A percentile compares a stretch with the other conserved stretches of the same genome.
Conservation (phyloP, 2,797 vertebrate genomes). For the Halcyon chelicuti region DNA sequence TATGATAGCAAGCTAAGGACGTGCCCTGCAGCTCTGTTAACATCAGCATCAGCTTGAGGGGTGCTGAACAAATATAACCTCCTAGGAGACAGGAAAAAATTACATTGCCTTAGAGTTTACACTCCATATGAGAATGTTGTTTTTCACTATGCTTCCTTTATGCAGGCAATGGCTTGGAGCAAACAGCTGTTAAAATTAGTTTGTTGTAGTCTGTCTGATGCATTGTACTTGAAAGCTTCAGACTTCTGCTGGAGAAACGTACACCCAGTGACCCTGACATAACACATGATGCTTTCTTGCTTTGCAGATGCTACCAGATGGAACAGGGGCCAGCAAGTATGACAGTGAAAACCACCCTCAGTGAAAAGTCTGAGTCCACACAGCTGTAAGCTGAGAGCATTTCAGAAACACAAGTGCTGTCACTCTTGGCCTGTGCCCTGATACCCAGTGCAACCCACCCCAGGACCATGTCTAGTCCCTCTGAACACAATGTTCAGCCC, state of each 20-base stretch:
- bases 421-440: not conserved
- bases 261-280: not conserved
- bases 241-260: not conserved
- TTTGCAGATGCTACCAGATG: constrained; percentile 46
- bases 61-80: not conserved
- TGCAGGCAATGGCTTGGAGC: constrained; percentile 33
- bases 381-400: not conserved
- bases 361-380: not conserved
- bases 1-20: not conserved
- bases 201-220: constrained; percentile 2
- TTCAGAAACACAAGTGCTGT: not conserved
- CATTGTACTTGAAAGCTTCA: not conserved
- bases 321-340: not conserved
- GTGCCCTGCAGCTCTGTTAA: not conserved
- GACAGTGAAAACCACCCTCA: not conserved
- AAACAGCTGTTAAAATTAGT: constrained; percentile 63
- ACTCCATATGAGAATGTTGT: not conserved
- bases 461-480: not conserved
- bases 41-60: not conserved
- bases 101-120: not conserved
- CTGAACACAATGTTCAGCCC: not conserved
- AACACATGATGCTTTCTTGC: not conserved
- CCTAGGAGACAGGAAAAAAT: not conserved
- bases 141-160: constrained; percentile 16
- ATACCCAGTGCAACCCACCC: not conserved